These are phyloP conservation scores for Myotis findleyi DNA, from an alignment of 2,797 vertebrate species.

Conservation along the genomic window DNA sequence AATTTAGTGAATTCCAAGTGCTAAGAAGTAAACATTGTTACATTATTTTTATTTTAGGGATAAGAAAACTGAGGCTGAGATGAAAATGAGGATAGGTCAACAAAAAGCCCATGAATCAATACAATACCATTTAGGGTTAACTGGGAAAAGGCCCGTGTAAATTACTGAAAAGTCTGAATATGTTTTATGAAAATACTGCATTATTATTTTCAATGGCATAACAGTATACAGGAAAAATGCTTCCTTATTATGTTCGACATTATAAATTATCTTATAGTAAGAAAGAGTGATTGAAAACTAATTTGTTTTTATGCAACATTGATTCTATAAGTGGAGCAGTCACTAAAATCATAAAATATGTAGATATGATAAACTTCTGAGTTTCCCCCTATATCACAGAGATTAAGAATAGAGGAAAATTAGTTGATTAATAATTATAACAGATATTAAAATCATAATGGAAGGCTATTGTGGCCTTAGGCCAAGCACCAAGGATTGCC, in stretches of 20 bases:
- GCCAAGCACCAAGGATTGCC: not conserved
- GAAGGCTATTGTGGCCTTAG: not conserved
- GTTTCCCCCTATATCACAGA: not conserved
- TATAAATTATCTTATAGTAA: conserved; percentile 18
- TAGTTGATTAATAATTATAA: not conserved
- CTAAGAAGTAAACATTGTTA: conserved; percentile 34
- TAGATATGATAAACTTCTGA: not conserved
- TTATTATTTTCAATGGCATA: not conserved
- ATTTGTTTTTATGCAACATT: conserved; percentile 5
- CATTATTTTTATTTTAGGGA: conserved; percentile 13
- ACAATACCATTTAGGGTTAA: not conserved
- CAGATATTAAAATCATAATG: not conserved
- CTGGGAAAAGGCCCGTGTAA: not conserved
- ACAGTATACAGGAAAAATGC: not conserved
- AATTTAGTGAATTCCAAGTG: not conserved
- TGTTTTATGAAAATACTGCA: not conserved
- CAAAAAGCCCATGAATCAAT: not conserved
- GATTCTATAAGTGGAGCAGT: not conserved
- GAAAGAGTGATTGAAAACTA: not conserved
- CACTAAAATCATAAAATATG: not conserved
- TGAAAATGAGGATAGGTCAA: conserved; percentile 11
- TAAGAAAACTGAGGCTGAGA: conserved; percentile 20
- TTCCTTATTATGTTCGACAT: not conserved
- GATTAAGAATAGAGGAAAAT: not conserved
- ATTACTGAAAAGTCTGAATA: conserved; percentile 30